phyloP scores from a whole-genome alignment of 2,113 vertebrate genomes.

The Platysteira castanea region DNA sequence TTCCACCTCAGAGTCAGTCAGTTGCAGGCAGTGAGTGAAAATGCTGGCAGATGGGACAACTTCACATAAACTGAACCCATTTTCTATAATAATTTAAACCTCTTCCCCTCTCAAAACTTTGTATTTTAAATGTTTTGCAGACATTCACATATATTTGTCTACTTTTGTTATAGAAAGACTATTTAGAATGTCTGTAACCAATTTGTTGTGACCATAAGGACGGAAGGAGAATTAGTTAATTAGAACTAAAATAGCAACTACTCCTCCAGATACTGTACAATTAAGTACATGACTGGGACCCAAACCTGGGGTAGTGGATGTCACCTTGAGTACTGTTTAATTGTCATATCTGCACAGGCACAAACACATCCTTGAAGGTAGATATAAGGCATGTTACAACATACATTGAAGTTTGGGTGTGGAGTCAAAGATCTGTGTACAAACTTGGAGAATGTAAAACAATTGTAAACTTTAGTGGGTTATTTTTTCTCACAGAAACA shows the following conservation, averaged over 20 bases:
- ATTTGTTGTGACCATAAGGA: background rate
- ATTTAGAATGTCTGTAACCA: background rate
- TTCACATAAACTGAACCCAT: background rate
- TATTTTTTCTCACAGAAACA: background rate
- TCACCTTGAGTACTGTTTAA: background rate
- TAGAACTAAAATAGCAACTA: background rate
- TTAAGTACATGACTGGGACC: background rate
- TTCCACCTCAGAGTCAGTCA: background rate
- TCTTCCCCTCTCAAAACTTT: background rate
- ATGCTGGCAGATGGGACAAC: background rate
- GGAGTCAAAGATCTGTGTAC: background rate
- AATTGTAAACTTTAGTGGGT: background rate
- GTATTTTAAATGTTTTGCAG: background rate
- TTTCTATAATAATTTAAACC: background rate
- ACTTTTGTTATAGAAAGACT: background rate
- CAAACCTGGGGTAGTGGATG: background rate
- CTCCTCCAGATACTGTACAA: background rate
- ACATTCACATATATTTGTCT: background rate
- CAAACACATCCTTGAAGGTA: background rate
- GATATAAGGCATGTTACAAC: background rate
- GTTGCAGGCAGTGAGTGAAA: background rate
- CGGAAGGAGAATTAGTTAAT: background rate
- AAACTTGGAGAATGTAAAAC: background rate
- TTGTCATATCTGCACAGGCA: background rate
- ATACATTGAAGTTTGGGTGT: background rate